Conservation (phyloP, 2,888 invertebrate species). For the Macropis europaea region DNA sequence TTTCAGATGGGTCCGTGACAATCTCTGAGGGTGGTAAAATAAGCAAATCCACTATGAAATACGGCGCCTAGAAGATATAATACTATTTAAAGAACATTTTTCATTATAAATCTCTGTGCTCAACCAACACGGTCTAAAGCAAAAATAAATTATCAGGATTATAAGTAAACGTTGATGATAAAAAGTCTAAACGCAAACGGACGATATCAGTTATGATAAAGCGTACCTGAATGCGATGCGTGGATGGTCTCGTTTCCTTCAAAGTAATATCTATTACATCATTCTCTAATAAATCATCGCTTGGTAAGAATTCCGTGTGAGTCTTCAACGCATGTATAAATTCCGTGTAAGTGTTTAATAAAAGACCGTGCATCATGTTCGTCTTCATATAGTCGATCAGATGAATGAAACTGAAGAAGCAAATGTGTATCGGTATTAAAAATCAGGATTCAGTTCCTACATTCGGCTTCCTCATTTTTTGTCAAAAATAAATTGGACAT, state of each 20-base stretch:
- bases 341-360: conserved; percentile 84
- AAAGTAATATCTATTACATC: conserved; percentile 80
- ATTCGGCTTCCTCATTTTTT: background rate
- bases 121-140: too few species aligned
- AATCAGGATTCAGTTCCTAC: too few species aligned
- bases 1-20: conserved; percentile 83
- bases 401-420: conserved; percentile 84
- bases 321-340: conserved; percentile 82
- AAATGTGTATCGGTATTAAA: background rate
- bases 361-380: conserved; percentile 85
- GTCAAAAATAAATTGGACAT: background rate
- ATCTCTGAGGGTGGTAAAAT: conserved; percentile 75
- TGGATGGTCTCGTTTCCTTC: conserved; percentile 79
- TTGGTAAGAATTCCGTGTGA: conserved; percentile 82
- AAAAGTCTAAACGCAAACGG: too few species aligned
- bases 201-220: too few species aligned
- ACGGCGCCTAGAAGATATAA: conserved; percentile 81
- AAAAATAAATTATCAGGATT: background rate
- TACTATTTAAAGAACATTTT: too few species aligned
- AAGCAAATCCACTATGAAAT: conserved; percentile 83
- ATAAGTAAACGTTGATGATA: too few species aligned
- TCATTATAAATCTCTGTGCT: too few species aligned
- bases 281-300: conserved; percentile 77
- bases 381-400: conserved; percentile 87
- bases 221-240: conserved; percentile 81